Evolutionary conservation across 1,140 invertebrate species (phyloP).

Genomic region (Sarcophaga peregrina): DNA sequence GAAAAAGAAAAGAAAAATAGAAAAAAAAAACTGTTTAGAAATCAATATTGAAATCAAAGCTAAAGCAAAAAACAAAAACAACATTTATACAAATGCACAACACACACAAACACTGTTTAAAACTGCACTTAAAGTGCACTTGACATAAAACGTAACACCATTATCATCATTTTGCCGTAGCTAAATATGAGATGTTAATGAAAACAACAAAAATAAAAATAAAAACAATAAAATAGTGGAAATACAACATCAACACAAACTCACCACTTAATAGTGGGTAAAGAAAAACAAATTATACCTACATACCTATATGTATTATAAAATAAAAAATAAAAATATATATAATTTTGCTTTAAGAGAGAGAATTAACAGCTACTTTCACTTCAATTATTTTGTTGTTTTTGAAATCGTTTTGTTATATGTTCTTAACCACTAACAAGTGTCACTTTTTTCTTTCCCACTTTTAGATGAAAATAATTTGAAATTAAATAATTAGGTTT

Average conservation of each 20-base stretch:
- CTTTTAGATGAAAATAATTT: no score
- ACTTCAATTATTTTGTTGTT: slow-evolving; percentile 5
- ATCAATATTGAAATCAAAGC: not conserved
- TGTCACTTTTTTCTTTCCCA: no score
- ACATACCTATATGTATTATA: no score
- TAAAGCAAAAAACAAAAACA: not conserved
- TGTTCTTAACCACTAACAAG: no score
- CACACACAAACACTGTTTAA: not conserved
- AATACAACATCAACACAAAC: slow-evolving; percentile 4
- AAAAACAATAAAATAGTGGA: not conserved
- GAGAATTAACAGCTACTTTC: not conserved
- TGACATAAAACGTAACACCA: slow-evolving; percentile 23
- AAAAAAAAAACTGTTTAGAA: not conserved
- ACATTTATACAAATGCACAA: not conserved
- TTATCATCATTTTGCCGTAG: not conserved
- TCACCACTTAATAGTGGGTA: not conserved
- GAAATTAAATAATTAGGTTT: not conserved
- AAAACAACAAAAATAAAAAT: not conserved
- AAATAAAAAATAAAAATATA: not conserved
- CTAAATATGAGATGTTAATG: not conserved
- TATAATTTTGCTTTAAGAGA: not conserved
- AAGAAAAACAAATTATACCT: not conserved
- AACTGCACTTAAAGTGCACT: slow-evolving; percentile 35
- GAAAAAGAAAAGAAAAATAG: no score
- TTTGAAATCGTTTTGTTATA: not conserved